A percentile compares a stretch with the other conserved stretches of the same genome.
Conservation (phyloP, 2,797 vertebrate genomes). For the Gymnoscopelus microlampas region DNA sequence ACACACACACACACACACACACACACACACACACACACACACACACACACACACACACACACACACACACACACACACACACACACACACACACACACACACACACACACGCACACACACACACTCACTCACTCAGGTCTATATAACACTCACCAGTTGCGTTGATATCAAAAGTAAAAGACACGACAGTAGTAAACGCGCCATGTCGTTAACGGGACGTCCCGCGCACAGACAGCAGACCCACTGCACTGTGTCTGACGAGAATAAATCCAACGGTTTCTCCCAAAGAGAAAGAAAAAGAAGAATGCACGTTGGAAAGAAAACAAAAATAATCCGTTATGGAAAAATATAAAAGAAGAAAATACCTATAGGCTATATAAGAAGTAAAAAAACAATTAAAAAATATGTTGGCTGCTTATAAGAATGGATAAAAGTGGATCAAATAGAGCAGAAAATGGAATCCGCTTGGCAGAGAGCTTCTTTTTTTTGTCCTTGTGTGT, state of each 20-base stretch:
- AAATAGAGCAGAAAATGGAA: too few species aligned
- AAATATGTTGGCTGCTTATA: neutral
- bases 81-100: too few species aligned
- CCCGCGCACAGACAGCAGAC: conserved; percentile 37
- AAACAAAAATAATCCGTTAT: neutral
- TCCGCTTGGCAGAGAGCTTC: too few species aligned
- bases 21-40: too few species aligned
- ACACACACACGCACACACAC: too few species aligned
- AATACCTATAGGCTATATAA: neutral
- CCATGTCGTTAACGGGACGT: conserved; percentile 59
- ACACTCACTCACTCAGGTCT: too few species aligned
- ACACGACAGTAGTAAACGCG: conserved; percentile 62
- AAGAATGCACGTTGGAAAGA: conserved; percentile 37
- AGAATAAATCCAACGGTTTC: conserved; percentile 2
- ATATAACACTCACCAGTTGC: conserved; percentile 75
- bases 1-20: too few species aligned
- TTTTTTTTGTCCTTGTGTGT: too few species aligned
- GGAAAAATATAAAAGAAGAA: neutral
- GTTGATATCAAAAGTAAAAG: conserved; percentile 66
- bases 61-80: too few species aligned
- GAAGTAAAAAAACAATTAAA: neutral
- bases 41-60: too few species aligned
- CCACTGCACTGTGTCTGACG: conserved; percentile 36
- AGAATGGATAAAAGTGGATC: too few species aligned
- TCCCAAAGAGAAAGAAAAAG: neutral